Conservation (phyloP, 1,140 invertebrate genomes). For the Calephelis virginiensis region DNA sequence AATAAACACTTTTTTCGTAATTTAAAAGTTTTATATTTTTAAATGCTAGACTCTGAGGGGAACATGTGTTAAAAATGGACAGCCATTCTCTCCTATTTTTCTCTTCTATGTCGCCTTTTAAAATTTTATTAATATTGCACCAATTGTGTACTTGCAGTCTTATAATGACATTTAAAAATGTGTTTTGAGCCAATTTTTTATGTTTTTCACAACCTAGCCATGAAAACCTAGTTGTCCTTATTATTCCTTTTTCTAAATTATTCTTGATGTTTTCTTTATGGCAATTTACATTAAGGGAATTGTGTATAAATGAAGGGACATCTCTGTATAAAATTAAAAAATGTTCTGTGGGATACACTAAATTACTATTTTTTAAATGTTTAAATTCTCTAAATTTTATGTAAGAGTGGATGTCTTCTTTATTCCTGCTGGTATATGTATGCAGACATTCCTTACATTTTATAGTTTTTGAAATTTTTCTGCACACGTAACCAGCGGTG, state of each 20-base stretch:
- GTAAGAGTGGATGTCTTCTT: background rate
- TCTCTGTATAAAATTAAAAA: background rate
- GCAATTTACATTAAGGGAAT: background rate
- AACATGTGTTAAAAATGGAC: too few relatives aligned
- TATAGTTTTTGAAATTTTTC: background rate
- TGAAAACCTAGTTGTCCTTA: background rate
- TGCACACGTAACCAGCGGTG: background rate
- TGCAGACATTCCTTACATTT: background rate
- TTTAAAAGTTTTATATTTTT: background rate
- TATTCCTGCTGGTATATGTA: background rate
- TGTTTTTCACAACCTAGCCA: background rate
- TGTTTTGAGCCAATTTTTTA: background rate
- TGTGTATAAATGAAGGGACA: background rate
- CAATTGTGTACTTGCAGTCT: background rate
- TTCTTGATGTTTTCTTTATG: constrained; percentile 1
- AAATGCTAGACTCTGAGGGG: background rate
- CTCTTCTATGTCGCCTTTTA: background rate
- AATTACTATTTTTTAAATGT: background rate
- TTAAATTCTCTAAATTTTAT: background rate
- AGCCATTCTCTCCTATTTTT: background rate
- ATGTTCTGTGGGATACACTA: background rate
- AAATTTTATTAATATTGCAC: constrained; percentile 3
- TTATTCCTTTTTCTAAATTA: background rate
- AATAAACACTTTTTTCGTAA: background rate
- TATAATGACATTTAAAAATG: background rate